Evolutionary conservation across 2,888 invertebrate species (phyloP).

Genomic region (Noctua janthe): DNA sequence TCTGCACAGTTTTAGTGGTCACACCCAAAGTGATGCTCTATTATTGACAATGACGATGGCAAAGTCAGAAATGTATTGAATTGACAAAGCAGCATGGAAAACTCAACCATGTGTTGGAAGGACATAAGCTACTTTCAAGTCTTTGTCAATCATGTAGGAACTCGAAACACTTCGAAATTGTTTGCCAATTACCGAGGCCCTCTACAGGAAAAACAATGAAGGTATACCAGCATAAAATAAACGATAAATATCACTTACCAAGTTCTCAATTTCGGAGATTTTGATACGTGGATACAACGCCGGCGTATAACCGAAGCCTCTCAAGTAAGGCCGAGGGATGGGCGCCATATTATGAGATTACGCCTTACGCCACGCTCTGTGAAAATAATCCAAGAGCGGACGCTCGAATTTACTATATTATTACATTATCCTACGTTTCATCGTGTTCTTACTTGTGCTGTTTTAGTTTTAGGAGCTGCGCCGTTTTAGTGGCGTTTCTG

Average conservation of each 20-base stretch:
- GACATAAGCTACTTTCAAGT: background rate
- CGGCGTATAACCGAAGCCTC: slow-evolving; percentile 63
- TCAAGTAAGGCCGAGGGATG: slow-evolving; percentile 64
- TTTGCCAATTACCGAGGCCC: background rate
- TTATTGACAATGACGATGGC: background rate
- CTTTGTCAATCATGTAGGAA: background rate
- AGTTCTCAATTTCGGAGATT: slow-evolving; percentile 55
- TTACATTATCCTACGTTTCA: slow-evolving; percentile 62
- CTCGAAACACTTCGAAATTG: background rate
- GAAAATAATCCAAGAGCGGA: slow-evolving; percentile 59
- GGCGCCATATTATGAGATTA: slow-evolving; percentile 70
- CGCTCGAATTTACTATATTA: slow-evolving; percentile 57
- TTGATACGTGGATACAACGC: slow-evolving; percentile 53
- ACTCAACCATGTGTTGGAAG: background rate
- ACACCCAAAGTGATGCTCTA: too few species aligned
- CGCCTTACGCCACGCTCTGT: slow-evolving; percentile 57
- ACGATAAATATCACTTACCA: slow-evolving; percentile 24
- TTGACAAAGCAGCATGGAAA: background rate
- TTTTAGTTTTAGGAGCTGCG: slow-evolving; percentile 32
- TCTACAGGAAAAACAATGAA: background rate
- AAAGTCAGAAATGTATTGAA: background rate
- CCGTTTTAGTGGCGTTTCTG: slow-evolving; percentile 34
- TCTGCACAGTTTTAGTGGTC: background rate
- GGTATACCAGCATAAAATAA: background rate
- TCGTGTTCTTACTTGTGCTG: slow-evolving; percentile 32